Percentiles rank a stretch among this genome's conserved stretches.
phyloP scores from a whole-genome alignment of 1,140 invertebrate genomes.

The Diuraphis noxia region DNA sequence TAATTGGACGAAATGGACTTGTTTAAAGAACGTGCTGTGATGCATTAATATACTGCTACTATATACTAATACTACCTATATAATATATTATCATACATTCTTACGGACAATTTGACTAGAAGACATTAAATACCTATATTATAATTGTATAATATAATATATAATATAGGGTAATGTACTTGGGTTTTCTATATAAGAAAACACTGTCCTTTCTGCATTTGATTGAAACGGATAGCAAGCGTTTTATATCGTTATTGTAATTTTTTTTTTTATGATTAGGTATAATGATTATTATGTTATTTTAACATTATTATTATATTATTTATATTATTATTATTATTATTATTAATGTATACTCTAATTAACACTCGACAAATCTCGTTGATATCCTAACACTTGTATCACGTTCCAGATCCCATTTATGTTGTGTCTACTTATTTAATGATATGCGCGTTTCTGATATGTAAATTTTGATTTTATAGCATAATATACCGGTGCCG shows the following conservation, averaged over 20 bases:
- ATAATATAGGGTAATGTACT: not conserved
- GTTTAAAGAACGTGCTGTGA: constrained; percentile 40
- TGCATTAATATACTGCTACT: not conserved
- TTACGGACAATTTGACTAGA: not conserved
- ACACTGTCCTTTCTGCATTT: not conserved
- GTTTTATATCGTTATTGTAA: not conserved
- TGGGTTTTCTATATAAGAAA: not conserved
- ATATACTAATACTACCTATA: not conserved
- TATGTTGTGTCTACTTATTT: not conserved
- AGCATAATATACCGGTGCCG: not conserved
- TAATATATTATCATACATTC: not conserved
- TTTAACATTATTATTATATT: constrained; percentile 10
- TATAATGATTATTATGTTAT: not conserved
- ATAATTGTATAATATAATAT: not conserved
- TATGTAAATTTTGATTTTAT: constrained; percentile 16
- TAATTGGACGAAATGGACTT: constrained; percentile 46
- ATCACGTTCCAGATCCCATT: constrained; percentile 23
- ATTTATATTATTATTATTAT: constrained; percentile 14
- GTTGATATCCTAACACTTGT: constrained; percentile 21
- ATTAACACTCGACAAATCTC: constrained; percentile 29
- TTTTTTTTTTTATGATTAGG: not conserved
- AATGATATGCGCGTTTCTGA: constrained; percentile 28
- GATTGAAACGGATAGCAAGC: not conserved
- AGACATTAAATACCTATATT: not conserved
- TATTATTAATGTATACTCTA: constrained; percentile 13